phyloP scores from a whole-genome alignment of 2,113 vertebrate genomes.

The Rhinogobius similis region DNA sequence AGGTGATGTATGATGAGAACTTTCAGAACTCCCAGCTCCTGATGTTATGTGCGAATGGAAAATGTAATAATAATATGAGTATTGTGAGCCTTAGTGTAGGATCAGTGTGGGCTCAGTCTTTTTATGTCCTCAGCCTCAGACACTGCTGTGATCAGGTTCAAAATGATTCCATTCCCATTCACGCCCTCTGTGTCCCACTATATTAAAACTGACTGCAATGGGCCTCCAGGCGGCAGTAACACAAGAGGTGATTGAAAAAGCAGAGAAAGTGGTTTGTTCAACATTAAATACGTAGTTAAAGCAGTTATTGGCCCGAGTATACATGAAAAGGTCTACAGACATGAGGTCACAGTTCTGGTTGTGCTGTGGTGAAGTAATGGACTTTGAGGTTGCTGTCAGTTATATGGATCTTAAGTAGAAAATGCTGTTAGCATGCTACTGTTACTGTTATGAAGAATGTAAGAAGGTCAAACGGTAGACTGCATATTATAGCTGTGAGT shows the following conservation, averaged over 20 bases:
- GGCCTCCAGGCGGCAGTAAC: constrained; percentile 58
- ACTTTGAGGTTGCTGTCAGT: too few species aligned
- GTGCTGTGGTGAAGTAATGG: constrained; percentile 27
- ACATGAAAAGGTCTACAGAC: constrained; percentile 52
- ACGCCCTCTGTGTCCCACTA: too few species aligned
- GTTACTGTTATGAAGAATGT: neutral
- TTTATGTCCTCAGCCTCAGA: too few species aligned
- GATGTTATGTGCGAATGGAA: too few species aligned
- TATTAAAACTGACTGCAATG: constrained; percentile 81
- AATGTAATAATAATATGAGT: too few species aligned
- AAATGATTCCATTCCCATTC: constrained; percentile 56
- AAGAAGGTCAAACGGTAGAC: too few species aligned
- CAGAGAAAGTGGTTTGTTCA: constrained; percentile 73
- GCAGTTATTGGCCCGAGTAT: constrained; percentile 65
- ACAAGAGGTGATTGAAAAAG: too few species aligned
- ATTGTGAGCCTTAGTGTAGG: too few species aligned
- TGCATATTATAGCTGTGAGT: too few species aligned
- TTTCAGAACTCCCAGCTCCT: too few species aligned
- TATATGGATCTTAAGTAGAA: constrained; percentile 35
- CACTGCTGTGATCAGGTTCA: constrained; percentile 11
- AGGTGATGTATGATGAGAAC: too few species aligned
- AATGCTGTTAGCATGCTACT: neutral
- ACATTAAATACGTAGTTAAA: constrained; percentile 70
- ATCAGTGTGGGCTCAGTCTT: too few species aligned
- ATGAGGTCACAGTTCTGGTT: constrained; percentile 38